phyloP scores from a whole-genome alignment of 2,888 invertebrate species.

The Clunio marinus region DNA sequence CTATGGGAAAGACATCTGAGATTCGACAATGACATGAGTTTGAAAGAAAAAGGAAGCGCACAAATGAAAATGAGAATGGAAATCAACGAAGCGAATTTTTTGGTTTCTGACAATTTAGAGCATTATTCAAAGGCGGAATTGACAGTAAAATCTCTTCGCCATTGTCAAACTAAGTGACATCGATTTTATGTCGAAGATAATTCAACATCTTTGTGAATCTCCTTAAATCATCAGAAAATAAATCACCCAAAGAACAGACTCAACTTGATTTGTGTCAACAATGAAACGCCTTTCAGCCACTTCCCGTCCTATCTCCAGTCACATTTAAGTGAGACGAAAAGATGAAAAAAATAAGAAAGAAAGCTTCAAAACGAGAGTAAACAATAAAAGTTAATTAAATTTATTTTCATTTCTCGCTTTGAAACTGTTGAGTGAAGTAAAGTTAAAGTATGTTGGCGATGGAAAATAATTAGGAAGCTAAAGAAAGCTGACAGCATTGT shows the following conservation, averaged over 20 bases:
- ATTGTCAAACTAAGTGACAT: constrained; percentile 6
- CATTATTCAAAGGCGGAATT: constrained; percentile 32
- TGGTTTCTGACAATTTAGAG: not conserved
- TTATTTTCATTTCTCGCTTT: constrained; percentile 17
- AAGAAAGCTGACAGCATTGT: not conserved
- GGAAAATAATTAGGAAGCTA: not conserved
- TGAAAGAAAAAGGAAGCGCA: not conserved
- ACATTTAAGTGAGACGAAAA: too few species aligned
- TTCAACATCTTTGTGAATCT: constrained; percentile 16
- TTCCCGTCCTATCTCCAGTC: not conserved
- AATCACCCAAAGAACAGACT: constrained; percentile 32
- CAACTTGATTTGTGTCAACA: constrained; percentile 38
- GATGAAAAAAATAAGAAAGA: too few species aligned
- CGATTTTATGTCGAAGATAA: constrained; percentile 37
- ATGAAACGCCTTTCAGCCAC: not conserved
- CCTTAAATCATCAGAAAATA: constrained; percentile 32
- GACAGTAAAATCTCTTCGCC: constrained; percentile 20
- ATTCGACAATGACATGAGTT: not conserved
- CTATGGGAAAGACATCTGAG: too few species aligned
- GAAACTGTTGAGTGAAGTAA: not conserved
- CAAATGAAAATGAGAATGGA: not conserved
- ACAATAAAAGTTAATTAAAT: constrained; percentile 35
- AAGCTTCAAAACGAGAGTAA: constrained; percentile 19
- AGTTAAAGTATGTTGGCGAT: not conserved
- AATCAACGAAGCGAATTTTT: not conserved